Conservation (phyloP, 2,888 invertebrate genomes). For the Drosophila barbarae region DNA sequence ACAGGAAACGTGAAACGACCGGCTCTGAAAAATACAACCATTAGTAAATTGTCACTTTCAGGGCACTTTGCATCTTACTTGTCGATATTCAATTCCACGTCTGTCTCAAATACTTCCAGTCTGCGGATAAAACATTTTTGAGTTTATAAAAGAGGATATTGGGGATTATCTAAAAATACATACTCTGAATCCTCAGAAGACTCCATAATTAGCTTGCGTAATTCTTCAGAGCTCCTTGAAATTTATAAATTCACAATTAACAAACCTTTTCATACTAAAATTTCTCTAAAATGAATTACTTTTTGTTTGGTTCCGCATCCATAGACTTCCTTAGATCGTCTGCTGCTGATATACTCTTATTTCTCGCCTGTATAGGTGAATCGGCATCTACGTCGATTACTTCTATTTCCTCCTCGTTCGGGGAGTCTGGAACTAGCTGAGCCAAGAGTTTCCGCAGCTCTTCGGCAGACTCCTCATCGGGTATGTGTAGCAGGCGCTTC, state of each 20-base stretch:
- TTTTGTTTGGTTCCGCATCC: not conserved
- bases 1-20: constrained; percentile 44
- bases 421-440: not conserved
- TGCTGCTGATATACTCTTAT: not conserved
- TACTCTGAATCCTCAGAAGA: not conserved
- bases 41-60: too few species aligned
- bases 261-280: not conserved
- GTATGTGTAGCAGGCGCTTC: constrained; percentile 33
- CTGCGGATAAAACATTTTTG: not conserved
- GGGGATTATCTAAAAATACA: not conserved
- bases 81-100: not conserved
- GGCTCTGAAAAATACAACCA: constrained; percentile 3
- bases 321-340: not conserved
- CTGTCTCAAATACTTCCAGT: not conserved
- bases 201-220: too few species aligned
- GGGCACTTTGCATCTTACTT: not conserved
- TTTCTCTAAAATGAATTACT: not conserved
- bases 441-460: not conserved
- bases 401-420: not conserved
- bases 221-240: not conserved
- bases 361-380: not conserved
- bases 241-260: not conserved
- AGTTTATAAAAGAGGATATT: not conserved
- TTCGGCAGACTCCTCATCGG: constrained; percentile 3
- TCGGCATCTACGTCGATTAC: not conserved